A percentile compares a stretch with the other conserved stretches of the same genome.
These are phyloP conservation scores for Paratrypauchen microcephalus DNA, from an alignment of 2,797 vertebrate genomes.

Conservation along the genomic window DNA sequence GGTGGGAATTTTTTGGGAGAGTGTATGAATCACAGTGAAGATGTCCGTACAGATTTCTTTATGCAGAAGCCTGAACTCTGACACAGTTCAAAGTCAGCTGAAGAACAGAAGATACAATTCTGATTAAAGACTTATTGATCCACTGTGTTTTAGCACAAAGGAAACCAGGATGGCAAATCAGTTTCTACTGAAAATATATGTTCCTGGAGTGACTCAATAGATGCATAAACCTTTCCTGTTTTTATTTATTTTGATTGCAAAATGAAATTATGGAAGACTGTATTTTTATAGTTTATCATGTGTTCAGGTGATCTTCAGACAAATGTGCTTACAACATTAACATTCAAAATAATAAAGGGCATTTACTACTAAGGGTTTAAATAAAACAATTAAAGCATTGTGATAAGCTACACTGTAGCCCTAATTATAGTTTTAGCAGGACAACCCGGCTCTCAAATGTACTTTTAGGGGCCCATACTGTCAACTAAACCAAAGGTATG, in stretches of 20 bases:
- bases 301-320: slow-evolving; percentile 10
- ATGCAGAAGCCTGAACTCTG: slow-evolving; percentile 42
- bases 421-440: neutral
- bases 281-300: slow-evolving; percentile 46
- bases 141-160: slow-evolving; percentile 38
- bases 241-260: slow-evolving; percentile 74
- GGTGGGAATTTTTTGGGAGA: slow-evolving; percentile 23
- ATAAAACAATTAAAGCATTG: neutral
- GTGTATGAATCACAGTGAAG: slow-evolving; percentile 36
- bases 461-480: slow-evolving; percentile 9
- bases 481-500: slow-evolving; percentile 56
- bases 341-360: slow-evolving; percentile 16
- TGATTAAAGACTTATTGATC: slow-evolving; percentile 30
- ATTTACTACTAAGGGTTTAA: slow-evolving; percentile 6
- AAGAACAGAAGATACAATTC: slow-evolving; percentile 17
- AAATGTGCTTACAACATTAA: slow-evolving; percentile 41
- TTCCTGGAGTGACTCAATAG: slow-evolving; percentile 34
- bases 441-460: neutral
- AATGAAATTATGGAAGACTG: slow-evolving; percentile 61
- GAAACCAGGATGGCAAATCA: slow-evolving; percentile 39
- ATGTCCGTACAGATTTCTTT: slow-evolving; percentile 36
- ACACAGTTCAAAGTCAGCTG: slow-evolving; percentile 32
- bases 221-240: slow-evolving; percentile 27
- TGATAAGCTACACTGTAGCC: neutral
- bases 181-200: slow-evolving; percentile 19